Base-by-base conservation (phyloP, 2,797 vertebrate genomes). In the Chloroceryle inda region DNA sequence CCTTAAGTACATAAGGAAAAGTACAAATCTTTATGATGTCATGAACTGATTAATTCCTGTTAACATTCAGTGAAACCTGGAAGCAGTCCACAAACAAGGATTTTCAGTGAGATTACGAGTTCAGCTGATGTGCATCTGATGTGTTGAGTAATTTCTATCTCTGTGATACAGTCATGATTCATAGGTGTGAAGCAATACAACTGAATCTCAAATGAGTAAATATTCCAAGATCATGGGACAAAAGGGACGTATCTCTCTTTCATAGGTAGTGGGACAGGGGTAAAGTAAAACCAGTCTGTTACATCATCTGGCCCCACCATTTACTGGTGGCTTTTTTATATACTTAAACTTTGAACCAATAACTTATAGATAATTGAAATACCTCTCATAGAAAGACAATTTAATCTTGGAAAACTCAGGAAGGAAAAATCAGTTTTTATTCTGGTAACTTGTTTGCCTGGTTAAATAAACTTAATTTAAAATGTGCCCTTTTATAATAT, bases 201-300 rank as follows among this genome's bases (percentile, higher is more conserved):
- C 92, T 90, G 91, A 75, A 74, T 95, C 84, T 91, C 2, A 5
- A n/a, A 82, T 69, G 37, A 79, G 12, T 40, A 66, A 93, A 79
- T 29, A 52, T 85, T 94, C 49, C 33, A 72, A 63, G 40, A 71
- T 49, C 35, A 16, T 33, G 61, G 35, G n/a, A 85, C 7, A 50
- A 93, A 94, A 52, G 42, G 56, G 14, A 26, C 0, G 0, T 37
- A 8, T 53, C 7, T 47, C 21, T 74, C 17, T 61, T 92, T 92
- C 89, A 55, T 77, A 45, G 50, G 95, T 95, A 56, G 37, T 44
- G 40, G 22, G 14, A 47, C 10, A 5, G 31, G 23, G 21, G 7
- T 66, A 44, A 61, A 47, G 12, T 55, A 21, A 68, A 22, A 73
- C 7, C 27, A 44, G 10, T 59, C 29, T 66, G 10, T 84, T 84